phyloP scores from a whole-genome alignment of 2,888 invertebrate genomes.

The Bombylius discolor region DNA sequence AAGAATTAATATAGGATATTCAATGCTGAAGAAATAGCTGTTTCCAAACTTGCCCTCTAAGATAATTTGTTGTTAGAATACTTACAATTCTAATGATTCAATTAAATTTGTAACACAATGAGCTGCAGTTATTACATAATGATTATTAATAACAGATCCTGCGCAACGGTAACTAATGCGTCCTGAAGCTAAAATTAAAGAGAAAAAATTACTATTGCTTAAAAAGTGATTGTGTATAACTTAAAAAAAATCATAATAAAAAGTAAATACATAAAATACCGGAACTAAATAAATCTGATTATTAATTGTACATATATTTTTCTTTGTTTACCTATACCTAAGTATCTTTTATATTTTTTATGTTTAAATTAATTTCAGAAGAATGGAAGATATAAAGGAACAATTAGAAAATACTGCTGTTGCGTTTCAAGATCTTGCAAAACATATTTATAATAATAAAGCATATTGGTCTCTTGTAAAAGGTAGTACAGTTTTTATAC shows the following conservation, averaged over 20 bases:
- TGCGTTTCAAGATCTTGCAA: constrained; percentile 5
- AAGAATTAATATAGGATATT: not conserved
- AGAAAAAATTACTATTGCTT: not conserved
- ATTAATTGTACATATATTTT: too few relatives aligned
- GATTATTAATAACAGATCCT: constrained; percentile 42
- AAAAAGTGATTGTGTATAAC: too few relatives aligned
- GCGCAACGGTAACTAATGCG: constrained; percentile 32
- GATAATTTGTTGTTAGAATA: constrained; percentile 2
- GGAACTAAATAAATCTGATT: too few relatives aligned
- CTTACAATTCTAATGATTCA: constrained; percentile 35
- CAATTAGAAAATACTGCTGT: not conserved
- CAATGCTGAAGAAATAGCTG: not conserved
- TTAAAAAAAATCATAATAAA: too few relatives aligned
- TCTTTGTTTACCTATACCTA: too few relatives aligned
- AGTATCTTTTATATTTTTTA: too few relatives aligned
- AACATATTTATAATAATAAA: constrained; percentile 10
- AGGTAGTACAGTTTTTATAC: constrained; percentile 20
- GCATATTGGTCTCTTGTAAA: constrained; percentile 18
- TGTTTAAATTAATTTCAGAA: not conserved
- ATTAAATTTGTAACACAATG: constrained; percentile 45
- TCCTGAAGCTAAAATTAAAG: constrained; percentile 15
- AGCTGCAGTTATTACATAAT: constrained; percentile 46
- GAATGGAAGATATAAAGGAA: not conserved
- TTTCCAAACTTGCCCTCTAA: not conserved
- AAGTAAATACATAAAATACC: too few relatives aligned